Evolutionary conservation across 2,888 invertebrate species (phyloP).

Genomic region (Drosophila ezoana): DNA sequence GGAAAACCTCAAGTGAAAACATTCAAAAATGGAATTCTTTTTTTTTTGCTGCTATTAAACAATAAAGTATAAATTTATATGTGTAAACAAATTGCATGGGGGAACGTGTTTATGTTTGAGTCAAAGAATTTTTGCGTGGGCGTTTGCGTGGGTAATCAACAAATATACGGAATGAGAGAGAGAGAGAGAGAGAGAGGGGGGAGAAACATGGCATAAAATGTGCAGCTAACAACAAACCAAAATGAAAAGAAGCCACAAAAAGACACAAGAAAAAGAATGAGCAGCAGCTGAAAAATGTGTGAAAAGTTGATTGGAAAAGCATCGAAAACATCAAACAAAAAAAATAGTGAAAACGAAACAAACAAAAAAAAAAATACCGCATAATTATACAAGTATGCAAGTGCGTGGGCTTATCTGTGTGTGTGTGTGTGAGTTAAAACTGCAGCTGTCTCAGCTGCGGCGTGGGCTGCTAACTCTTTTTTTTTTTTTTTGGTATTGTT

Average conservation of each 20-base stretch:
- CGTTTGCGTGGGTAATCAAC: constrained; percentile 54
- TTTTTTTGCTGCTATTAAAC: constrained; percentile 14
- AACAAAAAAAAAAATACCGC: constrained; percentile 44
- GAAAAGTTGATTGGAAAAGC: constrained; percentile 65
- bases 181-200: background rate
- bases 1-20: constrained; percentile 23
- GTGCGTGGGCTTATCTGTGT: constrained; percentile 40
- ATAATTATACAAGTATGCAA: constrained; percentile 54
- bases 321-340: constrained; percentile 66
- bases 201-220: constrained; percentile 41
- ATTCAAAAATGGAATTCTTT: constrained; percentile 27
- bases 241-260: constrained; percentile 3
- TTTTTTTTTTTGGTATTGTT: constrained; percentile 11
- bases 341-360: too few species aligned
- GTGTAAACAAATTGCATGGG: constrained; percentile 47
- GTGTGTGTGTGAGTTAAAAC: constrained; percentile 14
- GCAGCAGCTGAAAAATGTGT: constrained; percentile 48
- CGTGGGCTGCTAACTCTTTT: constrained; percentile 69
- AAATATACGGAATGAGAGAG: constrained; percentile 29
- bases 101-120: constrained; percentile 17
- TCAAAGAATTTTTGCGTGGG: constrained; percentile 67
- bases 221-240: constrained; percentile 38
- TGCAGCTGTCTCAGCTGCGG: constrained; percentile 51
- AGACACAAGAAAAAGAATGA: constrained; percentile 24
- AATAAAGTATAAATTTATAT: constrained; percentile 30